phyloP scores from a whole-genome alignment of 2,888 invertebrate species.

The Phaedon cochleariae region DNA sequence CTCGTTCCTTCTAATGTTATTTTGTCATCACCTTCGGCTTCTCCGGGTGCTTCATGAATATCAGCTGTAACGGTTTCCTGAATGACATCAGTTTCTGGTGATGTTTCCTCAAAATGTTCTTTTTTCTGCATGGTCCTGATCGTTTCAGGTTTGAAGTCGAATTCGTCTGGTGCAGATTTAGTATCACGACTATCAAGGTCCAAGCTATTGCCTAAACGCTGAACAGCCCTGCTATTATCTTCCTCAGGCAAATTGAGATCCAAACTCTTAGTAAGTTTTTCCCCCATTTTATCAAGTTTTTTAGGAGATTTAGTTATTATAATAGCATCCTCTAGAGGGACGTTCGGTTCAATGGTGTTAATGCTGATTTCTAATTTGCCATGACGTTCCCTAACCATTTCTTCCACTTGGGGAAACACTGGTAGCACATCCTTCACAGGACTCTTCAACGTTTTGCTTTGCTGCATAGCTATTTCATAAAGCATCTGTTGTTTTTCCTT shows the following conservation, averaged over 20 bases:
- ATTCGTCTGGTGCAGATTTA: slow-evolving; percentile 50
- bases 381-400: slow-evolving; percentile 76
- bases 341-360: slow-evolving; percentile 65
- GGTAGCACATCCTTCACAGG: slow-evolving; percentile 78
- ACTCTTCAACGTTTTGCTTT: slow-evolving; percentile 77
- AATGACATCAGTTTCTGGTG: slow-evolving; percentile 51
- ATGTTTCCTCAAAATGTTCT: slow-evolving; percentile 51
- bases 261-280: slow-evolving; percentile 69
- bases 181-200: slow-evolving; percentile 57
- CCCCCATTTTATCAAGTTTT: slow-evolving; percentile 68
- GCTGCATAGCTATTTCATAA: slow-evolving; percentile 79
- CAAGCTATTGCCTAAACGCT: slow-evolving; percentile 60
- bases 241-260: slow-evolving; percentile 68
- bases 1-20: slow-evolving; percentile 61
- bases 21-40: slow-evolving; percentile 48
- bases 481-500: slow-evolving; percentile 79
- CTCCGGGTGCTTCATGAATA: slow-evolving; percentile 47
- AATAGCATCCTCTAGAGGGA: slow-evolving; percentile 72
- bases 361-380: slow-evolving; percentile 79
- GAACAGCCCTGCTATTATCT: slow-evolving; percentile 52
- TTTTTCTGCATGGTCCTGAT: slow-evolving; percentile 44
- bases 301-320: slow-evolving; percentile 79
- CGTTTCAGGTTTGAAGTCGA: slow-evolving; percentile 57
- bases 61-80: slow-evolving; percentile 50
- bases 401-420: slow-evolving; percentile 76